Conservation (phyloP, 2,113 vertebrate genomes). For the Serilophus lunatus region DNA sequence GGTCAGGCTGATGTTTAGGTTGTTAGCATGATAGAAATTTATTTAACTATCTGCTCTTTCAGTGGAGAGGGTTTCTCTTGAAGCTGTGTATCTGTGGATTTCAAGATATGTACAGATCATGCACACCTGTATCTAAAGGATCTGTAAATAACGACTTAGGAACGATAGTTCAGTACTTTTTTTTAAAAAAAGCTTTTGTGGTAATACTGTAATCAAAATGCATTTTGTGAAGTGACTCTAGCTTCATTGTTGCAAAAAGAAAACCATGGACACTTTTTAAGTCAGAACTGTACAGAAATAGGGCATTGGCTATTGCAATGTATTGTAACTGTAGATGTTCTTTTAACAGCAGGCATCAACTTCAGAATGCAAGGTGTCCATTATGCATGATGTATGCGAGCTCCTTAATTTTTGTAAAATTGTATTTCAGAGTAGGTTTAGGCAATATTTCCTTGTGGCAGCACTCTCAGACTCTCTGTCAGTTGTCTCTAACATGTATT, state of each 20-base stretch:
- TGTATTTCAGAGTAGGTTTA: not conserved
- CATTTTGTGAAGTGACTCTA: not conserved
- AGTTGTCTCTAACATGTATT: not conserved
- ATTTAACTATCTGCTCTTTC: not conserved
- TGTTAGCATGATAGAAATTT: not conserved
- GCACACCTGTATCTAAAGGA: not conserved
- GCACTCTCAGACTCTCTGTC: not conserved
- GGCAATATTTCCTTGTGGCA: accelerated
- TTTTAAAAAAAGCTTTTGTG: not conserved
- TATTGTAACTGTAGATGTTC: not conserved
- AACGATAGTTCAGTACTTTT: not conserved
- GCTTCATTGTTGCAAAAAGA: not conserved
- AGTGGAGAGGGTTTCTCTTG: not conserved
- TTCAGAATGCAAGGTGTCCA: not conserved
- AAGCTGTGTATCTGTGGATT: not conserved
- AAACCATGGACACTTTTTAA: not conserved
- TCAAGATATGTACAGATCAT: not conserved
- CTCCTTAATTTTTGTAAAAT: not conserved
- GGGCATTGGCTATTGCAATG: accelerated
- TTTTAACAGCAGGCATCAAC: not conserved
- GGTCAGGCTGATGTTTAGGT: not conserved
- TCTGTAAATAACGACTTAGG: not conserved
- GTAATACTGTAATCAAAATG: not conserved
- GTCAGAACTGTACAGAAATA: not conserved
- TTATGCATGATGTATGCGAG: not conserved